Conservation (phyloP, 2,113 vertebrate genomes). For the Pseudorectes ferrugineus region DNA sequence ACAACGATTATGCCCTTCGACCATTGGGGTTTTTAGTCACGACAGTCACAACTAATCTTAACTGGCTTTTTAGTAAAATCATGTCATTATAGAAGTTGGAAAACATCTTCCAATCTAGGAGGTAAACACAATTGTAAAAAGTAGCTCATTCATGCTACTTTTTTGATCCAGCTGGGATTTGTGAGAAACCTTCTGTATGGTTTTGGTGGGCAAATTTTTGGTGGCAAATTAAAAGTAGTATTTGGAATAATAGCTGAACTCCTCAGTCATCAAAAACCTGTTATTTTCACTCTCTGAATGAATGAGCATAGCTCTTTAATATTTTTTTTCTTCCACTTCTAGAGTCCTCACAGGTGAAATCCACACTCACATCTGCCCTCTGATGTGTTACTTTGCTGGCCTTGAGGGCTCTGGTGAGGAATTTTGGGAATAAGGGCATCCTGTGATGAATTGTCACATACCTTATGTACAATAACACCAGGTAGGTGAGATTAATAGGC, state of each 20-base stretch:
- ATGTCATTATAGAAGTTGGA: not conserved
- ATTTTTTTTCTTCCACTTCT: not conserved
- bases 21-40: rapidly evolving
- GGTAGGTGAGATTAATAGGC: not conserved
- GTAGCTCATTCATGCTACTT: not conserved
- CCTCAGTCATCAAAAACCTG: not conserved
- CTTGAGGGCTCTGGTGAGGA: not conserved
- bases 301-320: not conserved
- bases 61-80: not conserved
- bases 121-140: not conserved
- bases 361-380: not conserved
- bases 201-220: not conserved
- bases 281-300: not conserved
- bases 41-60: not conserved
- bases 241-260: not conserved
- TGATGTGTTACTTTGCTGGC: not conserved
- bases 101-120: not conserved
- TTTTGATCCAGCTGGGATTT: not conserved
- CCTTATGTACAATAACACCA: not conserved
- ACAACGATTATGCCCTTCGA: not conserved
- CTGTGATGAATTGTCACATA: not conserved
- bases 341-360: not conserved
- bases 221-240: not conserved
- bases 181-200: not conserved
- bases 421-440: not conserved